Conservation (phyloP, 2,888 invertebrate species). For the Opisthograptis luteolata region DNA sequence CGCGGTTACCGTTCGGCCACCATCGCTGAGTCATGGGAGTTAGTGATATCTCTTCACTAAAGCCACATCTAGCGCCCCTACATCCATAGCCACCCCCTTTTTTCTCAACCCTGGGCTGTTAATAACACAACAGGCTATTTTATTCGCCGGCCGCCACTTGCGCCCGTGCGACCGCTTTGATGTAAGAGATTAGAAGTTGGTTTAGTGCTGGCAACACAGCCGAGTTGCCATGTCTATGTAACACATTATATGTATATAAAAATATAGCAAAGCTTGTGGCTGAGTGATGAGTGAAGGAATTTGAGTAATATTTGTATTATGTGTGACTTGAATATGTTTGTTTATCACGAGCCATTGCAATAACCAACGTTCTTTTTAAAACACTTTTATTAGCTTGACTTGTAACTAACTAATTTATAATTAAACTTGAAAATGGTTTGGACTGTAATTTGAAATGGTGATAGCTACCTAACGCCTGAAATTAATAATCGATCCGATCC, state of each 20-base stretch:
- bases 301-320: conserved; percentile 24
- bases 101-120: conserved; percentile 68
- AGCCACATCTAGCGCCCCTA: conserved; percentile 47
- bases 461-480: too few species aligned
- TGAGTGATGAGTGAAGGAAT: conserved; percentile 5
- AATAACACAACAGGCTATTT: conserved; percentile 82
- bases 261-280: not conserved
- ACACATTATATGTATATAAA: too few species aligned
- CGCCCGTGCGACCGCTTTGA: conserved; percentile 76
- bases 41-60: not conserved
- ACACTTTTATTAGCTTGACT: too few species aligned
- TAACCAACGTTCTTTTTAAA: too few species aligned
- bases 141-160: conserved; percentile 75
- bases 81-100: conserved; percentile 53
- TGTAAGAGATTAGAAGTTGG: conserved; percentile 69
- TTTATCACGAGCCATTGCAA: too few species aligned
- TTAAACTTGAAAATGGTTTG: too few species aligned
- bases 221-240: conserved; percentile 13
- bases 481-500: too few species aligned
- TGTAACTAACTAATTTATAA: too few species aligned
- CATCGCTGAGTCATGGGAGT: too few species aligned
- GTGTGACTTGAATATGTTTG: not conserved
- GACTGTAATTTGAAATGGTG: too few species aligned
- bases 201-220: conserved; percentile 26
- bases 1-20: too few species aligned